Evolutionary conservation across 2,888 invertebrate genomes (phyloP).

Genomic region (Philereme transversata): DNA sequence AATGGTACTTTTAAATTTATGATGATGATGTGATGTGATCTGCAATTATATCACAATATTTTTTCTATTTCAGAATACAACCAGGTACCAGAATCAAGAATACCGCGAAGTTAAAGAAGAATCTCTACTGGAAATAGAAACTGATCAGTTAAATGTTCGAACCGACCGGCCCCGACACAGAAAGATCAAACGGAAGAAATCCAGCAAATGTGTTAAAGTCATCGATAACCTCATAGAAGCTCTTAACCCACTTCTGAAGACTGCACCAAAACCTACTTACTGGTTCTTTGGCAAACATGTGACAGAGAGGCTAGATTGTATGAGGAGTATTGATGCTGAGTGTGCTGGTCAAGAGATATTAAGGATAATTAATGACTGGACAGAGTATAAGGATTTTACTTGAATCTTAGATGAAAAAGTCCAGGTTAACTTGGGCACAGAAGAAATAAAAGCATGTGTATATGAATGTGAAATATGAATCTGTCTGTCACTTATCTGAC

Average conservation of each 20-base stretch:
- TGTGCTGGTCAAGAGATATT: slow-evolving; percentile 62
- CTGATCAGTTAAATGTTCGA: slow-evolving; percentile 28
- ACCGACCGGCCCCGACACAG: slow-evolving; percentile 62
- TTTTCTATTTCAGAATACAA: slow-evolving; percentile 21
- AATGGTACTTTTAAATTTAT: too few relatives aligned
- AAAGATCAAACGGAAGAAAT: slow-evolving; percentile 43
- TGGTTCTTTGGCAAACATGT: slow-evolving; percentile 75
- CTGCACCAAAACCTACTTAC: slow-evolving; percentile 44
- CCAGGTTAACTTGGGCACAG: too few relatives aligned
- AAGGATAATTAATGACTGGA: slow-evolving; percentile 47
- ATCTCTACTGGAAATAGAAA: slow-evolving; percentile 48
- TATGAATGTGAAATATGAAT: too few relatives aligned
- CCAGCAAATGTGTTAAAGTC: slow-evolving; percentile 56
- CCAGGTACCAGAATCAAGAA: slow-evolving; percentile 7
- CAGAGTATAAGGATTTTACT: slow-evolving; percentile 19
- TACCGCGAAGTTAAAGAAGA: slow-evolving; percentile 56
- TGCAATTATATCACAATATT: background rate
- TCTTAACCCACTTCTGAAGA: slow-evolving; percentile 59
- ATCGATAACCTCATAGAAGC: slow-evolving; percentile 63
- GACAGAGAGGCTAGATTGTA: slow-evolving; percentile 60
- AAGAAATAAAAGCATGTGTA: too few relatives aligned
- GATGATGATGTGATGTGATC: too few relatives aligned
- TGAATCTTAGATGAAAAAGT: slow-evolving; percentile 2
- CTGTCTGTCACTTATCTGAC: too few relatives aligned
- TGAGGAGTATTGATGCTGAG: slow-evolving; percentile 62